Conservation (phyloP, 2,797 vertebrate species). For the Sciaenops ocellatus region DNA sequence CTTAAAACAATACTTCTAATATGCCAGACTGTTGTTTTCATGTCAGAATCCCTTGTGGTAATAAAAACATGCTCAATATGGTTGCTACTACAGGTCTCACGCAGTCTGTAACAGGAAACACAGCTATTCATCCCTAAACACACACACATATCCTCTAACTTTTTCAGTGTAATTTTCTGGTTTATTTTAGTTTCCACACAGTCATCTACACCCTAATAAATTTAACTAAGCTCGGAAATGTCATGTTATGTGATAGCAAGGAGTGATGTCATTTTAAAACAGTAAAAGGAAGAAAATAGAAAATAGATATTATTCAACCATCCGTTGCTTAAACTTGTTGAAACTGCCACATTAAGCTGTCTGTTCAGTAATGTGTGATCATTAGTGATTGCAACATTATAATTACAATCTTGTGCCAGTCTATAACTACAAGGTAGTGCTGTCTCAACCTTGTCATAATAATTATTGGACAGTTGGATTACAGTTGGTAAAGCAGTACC, state of each 20-base stretch:
- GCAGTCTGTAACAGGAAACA: background rate
- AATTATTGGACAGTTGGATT: constrained; percentile 7
- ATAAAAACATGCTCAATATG: background rate
- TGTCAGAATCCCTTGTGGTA: background rate
- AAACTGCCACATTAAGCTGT: background rate
- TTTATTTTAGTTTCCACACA: background rate
- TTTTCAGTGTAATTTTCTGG: background rate
- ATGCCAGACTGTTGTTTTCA: background rate
- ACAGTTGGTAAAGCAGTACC: background rate
- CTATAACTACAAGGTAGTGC: background rate
- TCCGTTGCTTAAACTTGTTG: background rate
- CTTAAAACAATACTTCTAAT: background rate
- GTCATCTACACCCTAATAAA: too few species aligned
- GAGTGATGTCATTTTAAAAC: background rate
- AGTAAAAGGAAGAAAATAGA: background rate
- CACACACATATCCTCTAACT: background rate
- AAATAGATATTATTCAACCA: background rate
- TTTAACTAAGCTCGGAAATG: background rate
- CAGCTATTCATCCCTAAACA: background rate
- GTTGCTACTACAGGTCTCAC: constrained; percentile 27
- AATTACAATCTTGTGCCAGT: constrained; percentile 19
- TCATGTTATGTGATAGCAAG: background rate
- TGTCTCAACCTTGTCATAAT: constrained; percentile 5
- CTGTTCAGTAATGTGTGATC: background rate
- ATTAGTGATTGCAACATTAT: background rate